Base-by-base conservation (phyloP, 2,113 vertebrate species). In the Atractosteus spatula region DNA sequence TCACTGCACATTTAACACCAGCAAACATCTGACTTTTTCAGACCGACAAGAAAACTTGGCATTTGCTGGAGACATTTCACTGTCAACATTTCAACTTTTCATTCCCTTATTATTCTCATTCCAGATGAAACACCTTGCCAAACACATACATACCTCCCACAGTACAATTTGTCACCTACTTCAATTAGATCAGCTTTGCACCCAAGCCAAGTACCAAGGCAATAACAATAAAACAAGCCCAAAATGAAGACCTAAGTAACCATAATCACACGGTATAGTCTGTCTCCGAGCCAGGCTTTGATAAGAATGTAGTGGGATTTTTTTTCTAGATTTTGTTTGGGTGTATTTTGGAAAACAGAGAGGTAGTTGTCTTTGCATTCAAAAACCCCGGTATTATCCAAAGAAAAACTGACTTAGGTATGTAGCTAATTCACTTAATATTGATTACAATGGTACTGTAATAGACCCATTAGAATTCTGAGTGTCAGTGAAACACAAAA, bases 171-270 rank as follows among this genome's bases (percentile, higher is more conserved):
- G 61, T 59, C 61, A 45, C 56, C 29, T 55, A 41, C 55, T 41
- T 43, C 62, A 71, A 67, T 17, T 55, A 75, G 29, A 3, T 63
- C 55, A 63, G 59, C 67, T 12, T 63, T 55, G 54, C 14, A 61
- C 12, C 13, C 55, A 13, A 68, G 57, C 70, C 62, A 63, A 44
- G 68, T 63, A 76, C n/a, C 56, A 66, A 72, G 11, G 55, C 70
- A 76, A n/a, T 59, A 63, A 42, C 13, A 61, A 68, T 54, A 62
- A 68, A 59, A 59, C 72, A 68, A 68, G 43, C 63, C 16, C 51
- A 61, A 62, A 73, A 68, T 73, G 59, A 68, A 68, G 17, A 62
- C 41, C 61, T 66, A 59, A 68, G 56, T 67, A 57, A 68, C n/a
- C 64, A 43, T 14, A 72, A 55, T 41, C 16, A 66, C 44, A 68